Conservation (phyloP, 2,113 vertebrate genomes). For the Burhinus oedicnemus region DNA sequence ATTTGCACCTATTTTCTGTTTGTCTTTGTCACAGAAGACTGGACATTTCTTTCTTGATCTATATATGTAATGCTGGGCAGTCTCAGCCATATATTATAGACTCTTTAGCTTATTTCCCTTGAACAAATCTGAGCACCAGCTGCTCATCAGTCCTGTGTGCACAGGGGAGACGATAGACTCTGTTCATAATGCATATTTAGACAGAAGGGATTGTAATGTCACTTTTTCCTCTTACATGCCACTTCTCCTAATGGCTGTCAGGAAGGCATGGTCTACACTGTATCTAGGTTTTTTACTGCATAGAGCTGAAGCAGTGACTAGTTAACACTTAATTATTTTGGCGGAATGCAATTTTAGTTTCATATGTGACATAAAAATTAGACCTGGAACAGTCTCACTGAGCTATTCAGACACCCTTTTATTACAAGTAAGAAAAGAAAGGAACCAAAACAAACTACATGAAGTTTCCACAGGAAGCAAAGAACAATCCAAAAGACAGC, state of each 20-base stretch:
- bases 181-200: neutral
- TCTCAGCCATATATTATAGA: neutral
- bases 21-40: neutral
- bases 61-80: neutral
- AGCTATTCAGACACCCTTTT: neutral
- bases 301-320: neutral
- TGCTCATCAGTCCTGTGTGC: neutral
- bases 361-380: neutral
- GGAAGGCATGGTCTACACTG: neutral
- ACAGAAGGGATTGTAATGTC: neutral
- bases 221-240: neutral
- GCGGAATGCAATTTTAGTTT: neutral
- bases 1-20: neutral
- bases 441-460: neutral
- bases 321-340: neutral
- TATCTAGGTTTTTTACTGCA: neutral
- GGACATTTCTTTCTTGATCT: neutral
- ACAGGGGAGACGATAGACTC: neutral
- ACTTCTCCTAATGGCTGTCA: neutral
- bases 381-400: neutral
- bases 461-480: conserved; percentile 46
- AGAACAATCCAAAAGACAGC: conserved; percentile 14
- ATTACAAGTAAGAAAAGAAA: conserved; percentile 11
- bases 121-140: neutral
- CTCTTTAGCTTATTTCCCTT: neutral